phyloP scores from a whole-genome alignment of 2,113 vertebrate genomes.

The Myotis brandtii region DNA sequence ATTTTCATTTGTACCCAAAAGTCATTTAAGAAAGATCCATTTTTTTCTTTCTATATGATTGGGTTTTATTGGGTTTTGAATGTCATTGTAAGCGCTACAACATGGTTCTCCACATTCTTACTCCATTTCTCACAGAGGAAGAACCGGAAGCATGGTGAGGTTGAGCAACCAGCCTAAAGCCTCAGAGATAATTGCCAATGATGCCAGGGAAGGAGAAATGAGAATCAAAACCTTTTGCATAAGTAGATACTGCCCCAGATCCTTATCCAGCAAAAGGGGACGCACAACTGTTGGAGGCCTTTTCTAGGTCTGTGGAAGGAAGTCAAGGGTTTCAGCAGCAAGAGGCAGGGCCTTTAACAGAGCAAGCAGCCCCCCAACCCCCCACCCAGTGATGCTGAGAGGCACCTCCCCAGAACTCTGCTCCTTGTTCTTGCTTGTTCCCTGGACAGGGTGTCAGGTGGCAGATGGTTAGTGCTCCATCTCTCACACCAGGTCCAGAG shows the following conservation, averaged over 20 bases:
- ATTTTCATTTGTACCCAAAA: slow-evolving; percentile 50
- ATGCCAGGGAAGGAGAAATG: neutral
- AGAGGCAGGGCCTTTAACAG: neutral
- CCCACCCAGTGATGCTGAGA: neutral
- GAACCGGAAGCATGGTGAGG: neutral
- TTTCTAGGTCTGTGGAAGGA: neutral
- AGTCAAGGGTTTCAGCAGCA: neutral
- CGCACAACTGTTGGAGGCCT: neutral
- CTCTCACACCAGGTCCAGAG: neutral
- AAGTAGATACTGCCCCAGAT: neutral
- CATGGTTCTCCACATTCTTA: neutral
- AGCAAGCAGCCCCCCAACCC: no score
- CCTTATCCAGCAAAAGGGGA: neutral
- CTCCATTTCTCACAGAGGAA: neutral
- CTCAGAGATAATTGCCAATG: neutral
- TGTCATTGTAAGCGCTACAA: neutral
- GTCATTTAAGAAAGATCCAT: slow-evolving; percentile 29
- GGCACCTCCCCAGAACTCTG: neutral
- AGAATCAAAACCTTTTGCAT: neutral
- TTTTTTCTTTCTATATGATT: slow-evolving; percentile 26
- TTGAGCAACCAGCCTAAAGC: neutral
- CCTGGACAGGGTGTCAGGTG: neutral
- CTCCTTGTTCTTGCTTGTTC: rapidly evolving
- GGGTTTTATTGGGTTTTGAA: slow-evolving; percentile 49
- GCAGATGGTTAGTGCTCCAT: neutral